Evolutionary conservation across 2,888 invertebrate genomes (phyloP).

Genomic region (Dendrolimus pini): DNA sequence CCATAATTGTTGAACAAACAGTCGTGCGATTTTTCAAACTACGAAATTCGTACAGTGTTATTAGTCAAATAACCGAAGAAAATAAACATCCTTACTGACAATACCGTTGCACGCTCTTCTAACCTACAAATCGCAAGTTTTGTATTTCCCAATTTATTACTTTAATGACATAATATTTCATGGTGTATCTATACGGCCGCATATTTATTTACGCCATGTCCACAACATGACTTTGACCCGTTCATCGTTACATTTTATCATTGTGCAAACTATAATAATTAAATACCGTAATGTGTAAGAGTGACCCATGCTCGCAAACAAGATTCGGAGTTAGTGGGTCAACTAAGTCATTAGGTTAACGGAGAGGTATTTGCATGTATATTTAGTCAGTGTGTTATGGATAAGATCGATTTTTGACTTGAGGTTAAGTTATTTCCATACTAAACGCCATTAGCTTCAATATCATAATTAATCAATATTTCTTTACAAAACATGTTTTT

Average conservation of each 20-base stretch:
- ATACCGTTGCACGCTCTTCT: constrained; percentile 9
- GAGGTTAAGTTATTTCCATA: no score
- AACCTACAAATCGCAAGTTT: constrained; percentile 8
- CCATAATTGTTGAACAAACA: not conserved
- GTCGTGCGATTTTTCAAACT: not conserved
- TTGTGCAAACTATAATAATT: constrained; percentile 48
- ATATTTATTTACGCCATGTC: constrained; percentile 28
- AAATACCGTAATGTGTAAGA: constrained; percentile 64
- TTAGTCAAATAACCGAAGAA: not conserved
- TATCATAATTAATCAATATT: no score
- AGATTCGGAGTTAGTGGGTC: constrained; percentile 54
- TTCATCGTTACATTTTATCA: constrained; percentile 52
- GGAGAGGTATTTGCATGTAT: constrained; percentile 51
- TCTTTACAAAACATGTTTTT: no score
- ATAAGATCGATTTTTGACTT: constrained; percentile 9
- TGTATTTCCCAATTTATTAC: constrained; percentile 22
- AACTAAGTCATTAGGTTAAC: constrained; percentile 69
- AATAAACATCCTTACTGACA: not conserved
- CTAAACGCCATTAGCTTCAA: no score
- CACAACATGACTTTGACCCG: constrained; percentile 58
- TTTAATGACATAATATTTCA: constrained; percentile 41
- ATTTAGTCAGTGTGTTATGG: constrained; percentile 29
- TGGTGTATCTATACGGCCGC: constrained; percentile 25
- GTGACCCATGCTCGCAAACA: constrained; percentile 36
- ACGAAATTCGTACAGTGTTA: not conserved